Percentiles rank a stretch among this genome's conserved stretches.
phyloP scores from a whole-genome alignment of 2,113 vertebrate genomes.

The Papio anubis region DNA sequence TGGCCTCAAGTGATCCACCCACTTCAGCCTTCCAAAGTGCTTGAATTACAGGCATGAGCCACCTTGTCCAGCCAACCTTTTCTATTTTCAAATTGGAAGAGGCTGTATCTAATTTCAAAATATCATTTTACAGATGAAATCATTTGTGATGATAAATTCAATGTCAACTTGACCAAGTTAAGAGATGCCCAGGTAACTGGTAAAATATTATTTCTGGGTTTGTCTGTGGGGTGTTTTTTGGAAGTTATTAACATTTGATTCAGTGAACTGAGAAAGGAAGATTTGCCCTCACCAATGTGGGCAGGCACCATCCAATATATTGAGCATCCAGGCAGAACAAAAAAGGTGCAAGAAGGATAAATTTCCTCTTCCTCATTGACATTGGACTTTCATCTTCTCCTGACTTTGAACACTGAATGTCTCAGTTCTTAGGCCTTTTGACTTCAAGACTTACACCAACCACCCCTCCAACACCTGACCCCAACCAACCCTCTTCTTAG shows the following conservation, averaged over 20 bases:
- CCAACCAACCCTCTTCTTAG: not conserved
- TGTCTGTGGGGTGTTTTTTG: not conserved
- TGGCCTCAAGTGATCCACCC: too few species aligned
- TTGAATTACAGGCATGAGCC: too few species aligned
- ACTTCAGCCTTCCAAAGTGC: too few species aligned
- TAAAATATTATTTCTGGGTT: not conserved
- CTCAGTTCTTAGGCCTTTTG: not conserved
- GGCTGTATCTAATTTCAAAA: not conserved
- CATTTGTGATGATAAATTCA: not conserved
- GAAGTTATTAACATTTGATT: not conserved
- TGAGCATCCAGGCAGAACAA: too few species aligned
- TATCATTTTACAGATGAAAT: not conserved
- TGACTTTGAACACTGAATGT: not conserved
- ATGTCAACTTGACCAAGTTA: not conserved
- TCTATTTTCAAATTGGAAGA: not conserved
- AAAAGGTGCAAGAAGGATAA: not conserved
- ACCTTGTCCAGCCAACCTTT: too few species aligned
- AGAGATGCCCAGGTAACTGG: not conserved
- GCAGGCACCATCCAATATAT: not conserved
- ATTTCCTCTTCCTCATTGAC: not conserved
- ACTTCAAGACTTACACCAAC: not conserved
- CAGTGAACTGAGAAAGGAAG: not conserved
- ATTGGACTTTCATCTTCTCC: too few species aligned
- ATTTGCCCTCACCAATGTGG: not conserved
- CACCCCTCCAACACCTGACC: not conserved